These are phyloP conservation scores for Lochmaea capreae DNA, from an alignment of 2,888 invertebrate genomes.

Conservation along the genomic window DNA sequence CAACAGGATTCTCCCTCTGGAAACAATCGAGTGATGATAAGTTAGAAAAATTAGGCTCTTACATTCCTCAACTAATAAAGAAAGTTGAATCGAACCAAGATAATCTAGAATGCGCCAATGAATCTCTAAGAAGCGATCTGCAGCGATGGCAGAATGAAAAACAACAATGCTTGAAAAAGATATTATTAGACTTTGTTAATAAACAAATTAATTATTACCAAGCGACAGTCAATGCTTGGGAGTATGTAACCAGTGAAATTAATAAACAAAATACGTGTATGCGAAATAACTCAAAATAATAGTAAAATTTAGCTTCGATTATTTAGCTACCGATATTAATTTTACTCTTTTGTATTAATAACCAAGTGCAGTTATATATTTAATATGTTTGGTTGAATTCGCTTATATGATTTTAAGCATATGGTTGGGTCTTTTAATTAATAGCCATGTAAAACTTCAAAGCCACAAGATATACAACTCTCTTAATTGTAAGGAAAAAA, in stretches of 20 bases:
- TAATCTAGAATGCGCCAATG: constrained; percentile 76
- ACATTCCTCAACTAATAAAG: constrained; percentile 68
- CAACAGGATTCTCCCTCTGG: constrained; percentile 68
- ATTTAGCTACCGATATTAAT: background rate
- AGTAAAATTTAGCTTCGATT: background rate
- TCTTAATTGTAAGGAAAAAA: too few species aligned
- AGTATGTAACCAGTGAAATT: constrained; percentile 61
- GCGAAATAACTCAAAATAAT: constrained; percentile 38
- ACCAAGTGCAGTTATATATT: background rate
- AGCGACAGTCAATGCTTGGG: constrained; percentile 71
- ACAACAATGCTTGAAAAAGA: constrained; percentile 72
- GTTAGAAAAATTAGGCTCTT: constrained; percentile 66
- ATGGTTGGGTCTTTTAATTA: too few species aligned
- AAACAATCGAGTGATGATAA: constrained; percentile 73
- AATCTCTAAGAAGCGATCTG: constrained; percentile 75
- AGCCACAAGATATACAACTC: too few species aligned
- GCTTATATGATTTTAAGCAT: too few species aligned
- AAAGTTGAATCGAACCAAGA: constrained; percentile 71
- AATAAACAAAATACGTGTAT: constrained; percentile 37
- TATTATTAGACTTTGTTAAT: constrained; percentile 73
- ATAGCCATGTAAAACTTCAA: too few species aligned
- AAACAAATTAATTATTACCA: constrained; percentile 76
- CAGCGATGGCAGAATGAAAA: constrained; percentile 77
- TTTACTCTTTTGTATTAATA: background rate
- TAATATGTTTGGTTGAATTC: background rate